Evolutionary conservation across 2,888 invertebrate species (phyloP).

Genomic region (Amorpha juglandis): DNA sequence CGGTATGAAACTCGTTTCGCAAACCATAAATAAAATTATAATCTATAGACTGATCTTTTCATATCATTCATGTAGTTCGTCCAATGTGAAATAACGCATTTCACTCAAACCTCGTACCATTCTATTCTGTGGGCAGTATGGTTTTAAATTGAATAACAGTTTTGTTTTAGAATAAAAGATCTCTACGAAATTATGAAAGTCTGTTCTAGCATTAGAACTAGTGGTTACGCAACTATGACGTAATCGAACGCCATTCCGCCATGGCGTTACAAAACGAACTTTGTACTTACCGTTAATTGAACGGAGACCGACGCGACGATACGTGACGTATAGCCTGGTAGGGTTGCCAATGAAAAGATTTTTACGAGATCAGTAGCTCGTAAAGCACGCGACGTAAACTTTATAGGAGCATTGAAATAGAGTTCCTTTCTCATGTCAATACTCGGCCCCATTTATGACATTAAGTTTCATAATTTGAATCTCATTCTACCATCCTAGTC

Average conservation of each 20-base stretch:
- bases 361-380: neutral
- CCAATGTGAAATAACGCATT: neutral
- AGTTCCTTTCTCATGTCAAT: too few species aligned
- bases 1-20: neutral
- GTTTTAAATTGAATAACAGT: neutral
- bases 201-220: constrained; percentile 2
- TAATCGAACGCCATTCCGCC: constrained; percentile 9
- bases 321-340: constrained; percentile 9
- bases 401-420: too few species aligned
- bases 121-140: neutral
- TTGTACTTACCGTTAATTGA: constrained; percentile 22
- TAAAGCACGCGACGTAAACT: neutral
- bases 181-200: constrained; percentile 5
- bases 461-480: too few species aligned
- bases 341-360: neutral
- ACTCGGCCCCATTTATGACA: too few species aligned
- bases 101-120: neutral
- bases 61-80: neutral
- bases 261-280: constrained; percentile 19
- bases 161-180: neutral
- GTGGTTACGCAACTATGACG: constrained; percentile 19
- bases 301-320: neutral
- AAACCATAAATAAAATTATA: neutral
- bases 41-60: neutral
- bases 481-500: too few species aligned